Conservation (phyloP, 2,797 vertebrate species). For the Caiman crocodilus region DNA sequence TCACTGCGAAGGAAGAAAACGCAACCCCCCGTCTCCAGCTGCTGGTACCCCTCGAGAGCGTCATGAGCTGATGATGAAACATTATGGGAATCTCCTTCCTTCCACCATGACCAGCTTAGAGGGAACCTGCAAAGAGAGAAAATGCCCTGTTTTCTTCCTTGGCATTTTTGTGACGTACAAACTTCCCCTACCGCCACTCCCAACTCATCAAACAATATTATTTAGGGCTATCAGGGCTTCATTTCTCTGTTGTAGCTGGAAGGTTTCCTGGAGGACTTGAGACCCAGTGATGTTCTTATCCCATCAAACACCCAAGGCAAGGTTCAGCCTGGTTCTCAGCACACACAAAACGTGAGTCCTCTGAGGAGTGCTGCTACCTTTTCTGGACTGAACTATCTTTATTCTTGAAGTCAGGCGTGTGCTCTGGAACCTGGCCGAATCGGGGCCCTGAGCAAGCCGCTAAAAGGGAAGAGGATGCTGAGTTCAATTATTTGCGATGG, state of each 20-base stretch:
- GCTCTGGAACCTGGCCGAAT: no score
- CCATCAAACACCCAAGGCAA: not conserved
- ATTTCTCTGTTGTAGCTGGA: not conserved
- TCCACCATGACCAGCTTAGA: rapidly evolving
- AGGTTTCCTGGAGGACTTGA: not conserved
- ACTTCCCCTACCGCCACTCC: not conserved
- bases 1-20: not conserved
- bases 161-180: not conserved
- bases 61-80: not conserved
- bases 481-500: not conserved
- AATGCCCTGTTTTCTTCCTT: not conserved
- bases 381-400: not conserved
- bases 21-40: not conserved
- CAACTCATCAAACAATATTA: not conserved
- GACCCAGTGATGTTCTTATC: not conserved
- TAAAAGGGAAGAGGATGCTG: not conserved
- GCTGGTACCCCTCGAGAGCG: rapidly evolving
- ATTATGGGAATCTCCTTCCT: rapidly evolving
- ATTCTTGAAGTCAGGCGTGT: not conserved
- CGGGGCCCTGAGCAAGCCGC: not conserved
- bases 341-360: not conserved
- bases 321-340: not conserved
- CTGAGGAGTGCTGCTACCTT: not conserved
- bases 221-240: not conserved
- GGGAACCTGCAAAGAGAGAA: not conserved